Base-by-base conservation (phyloP, 2,888 invertebrate genomes). In the Cataglyphis livida region DNA sequence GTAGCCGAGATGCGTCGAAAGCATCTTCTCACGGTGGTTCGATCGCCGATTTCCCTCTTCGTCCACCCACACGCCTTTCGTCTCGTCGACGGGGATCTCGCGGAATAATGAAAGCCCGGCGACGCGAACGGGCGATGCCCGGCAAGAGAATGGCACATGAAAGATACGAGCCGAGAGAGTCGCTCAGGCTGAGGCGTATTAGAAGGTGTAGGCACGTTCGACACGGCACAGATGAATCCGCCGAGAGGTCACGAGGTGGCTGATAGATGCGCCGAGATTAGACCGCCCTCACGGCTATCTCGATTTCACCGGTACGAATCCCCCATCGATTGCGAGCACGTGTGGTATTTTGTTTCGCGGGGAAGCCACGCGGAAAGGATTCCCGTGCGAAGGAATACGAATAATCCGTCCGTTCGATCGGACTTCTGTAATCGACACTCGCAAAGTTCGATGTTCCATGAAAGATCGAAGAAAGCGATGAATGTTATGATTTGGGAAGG, bases 181-280 rank as follows among this genome's bases (percentile, higher is more conserved):
- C 89, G 87, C 82, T 87, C 65, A 78, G 71, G 71, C 59, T 38
- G 35, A 76, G 66, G 68, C 28, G 38, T 76, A 70, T 59, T 61
- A 61, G 65, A 84, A 51, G 84, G 83, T 78, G 83, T 73, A 82
- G 88, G 85, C 89, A 90, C 90, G 89, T 89, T 90, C 89, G 90
- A 86, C 85, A 90, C 82, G 87, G 76, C 68, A 28, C 84, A 87
- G 90, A 91, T 89, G 89, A 88, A 91, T 91, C 87, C 87, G 87
- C 71, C 74, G 78, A 74, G 21, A 9, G 91, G 91, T 91, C 88
- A 64, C 78, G 5, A 90, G 91, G 90, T 91, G 84, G 28, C 82
- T 85, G 90, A 91, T 91, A 91, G 91, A 91, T 90, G 87, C 86
- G 85, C 86, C 82, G 65, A 89, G 91, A 85, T 88, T 90, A 88